phyloP scores from a whole-genome alignment of 2,113 vertebrate genomes.

The Oophaga pumilio region DNA sequence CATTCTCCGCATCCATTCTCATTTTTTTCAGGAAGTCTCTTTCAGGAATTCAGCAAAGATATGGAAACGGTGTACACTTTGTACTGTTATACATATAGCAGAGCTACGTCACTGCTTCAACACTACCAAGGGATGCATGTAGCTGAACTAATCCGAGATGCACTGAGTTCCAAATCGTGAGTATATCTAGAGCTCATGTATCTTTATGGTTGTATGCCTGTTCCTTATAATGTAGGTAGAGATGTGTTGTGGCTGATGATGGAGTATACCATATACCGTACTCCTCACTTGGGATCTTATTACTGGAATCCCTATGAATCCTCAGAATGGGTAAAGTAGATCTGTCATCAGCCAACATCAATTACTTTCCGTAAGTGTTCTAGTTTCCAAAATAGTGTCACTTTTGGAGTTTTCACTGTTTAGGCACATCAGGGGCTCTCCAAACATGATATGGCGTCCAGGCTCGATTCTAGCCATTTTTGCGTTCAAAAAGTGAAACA shows the following conservation, averaged over 20 bases:
- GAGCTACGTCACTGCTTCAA: slow-evolving; percentile 79
- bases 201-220: neutral
- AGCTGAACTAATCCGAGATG: slow-evolving; percentile 76
- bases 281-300: no score
- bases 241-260: neutral
- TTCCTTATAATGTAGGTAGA: neutral
- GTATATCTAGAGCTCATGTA: slow-evolving; percentile 63
- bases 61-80: slow-evolving; percentile 85
- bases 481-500: no score
- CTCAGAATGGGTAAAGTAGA: no score
- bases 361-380: no score
- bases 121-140: slow-evolving; percentile 81
- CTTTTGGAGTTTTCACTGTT: no score
- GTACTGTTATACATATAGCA: slow-evolving; percentile 85
- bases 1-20: neutral
- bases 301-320: no score
- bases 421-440: no score
- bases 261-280: no score
- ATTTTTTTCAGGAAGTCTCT: slow-evolving; percentile 76
- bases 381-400: no score
- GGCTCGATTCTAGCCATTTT: no score
- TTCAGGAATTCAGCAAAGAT: slow-evolving; percentile 84
- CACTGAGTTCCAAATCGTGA: slow-evolving; percentile 80
- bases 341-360: no score
- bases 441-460: no score